Base-by-base conservation (phyloP, 1,140 invertebrate genomes). In the Aphidius ervi region DNA sequence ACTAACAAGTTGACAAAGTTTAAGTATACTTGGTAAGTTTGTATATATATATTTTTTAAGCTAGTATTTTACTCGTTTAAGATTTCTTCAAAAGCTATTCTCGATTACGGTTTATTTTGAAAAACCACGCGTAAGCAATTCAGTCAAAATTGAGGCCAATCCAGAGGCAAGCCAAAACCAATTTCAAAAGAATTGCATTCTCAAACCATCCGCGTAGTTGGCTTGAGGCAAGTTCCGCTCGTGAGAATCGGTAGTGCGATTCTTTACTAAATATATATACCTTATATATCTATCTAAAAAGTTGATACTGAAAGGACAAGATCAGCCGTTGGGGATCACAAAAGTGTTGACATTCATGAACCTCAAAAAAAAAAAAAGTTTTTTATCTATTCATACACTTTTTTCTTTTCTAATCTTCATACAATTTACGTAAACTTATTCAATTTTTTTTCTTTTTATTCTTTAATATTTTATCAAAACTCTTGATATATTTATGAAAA, bases 121-220 rank as follows among this genome's bases (percentile, higher is more conserved):
- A 41, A 8, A 47, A 48, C 46, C 20, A 55, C 47, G 43, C 50
- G 59, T 49, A 72, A 67, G 65, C 71, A 67, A 75, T 74, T 64
- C 59, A 43, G 41, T 50, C 56, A 60, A 63, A 63, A 62, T 59
- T 49, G 58, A 56, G 50, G 46, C 64, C 64, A 65, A 65, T 63
- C 66, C 68, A 68, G 58, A 42, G 68, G 66, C 68, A 62, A 72
- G 68, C 62, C 71, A 63, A 64, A 73, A 72, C 67, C 73, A 75
- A 76, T 76, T 72, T 72, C 65, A 62, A 65, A 75, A 73, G 72
- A 74, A 75, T 75, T 70, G 72, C 73, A 74, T 72, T 70, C 72
- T 68, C 68, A 73, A 71, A 71, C 67, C 68, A 68, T 67, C 64
- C 65, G 57, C 67, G 63, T 65, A 63, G 62, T 66, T n/a, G 52